Base-by-base conservation (phyloP, 2,888 invertebrate genomes). In the Serrognathus titanus region DNA sequence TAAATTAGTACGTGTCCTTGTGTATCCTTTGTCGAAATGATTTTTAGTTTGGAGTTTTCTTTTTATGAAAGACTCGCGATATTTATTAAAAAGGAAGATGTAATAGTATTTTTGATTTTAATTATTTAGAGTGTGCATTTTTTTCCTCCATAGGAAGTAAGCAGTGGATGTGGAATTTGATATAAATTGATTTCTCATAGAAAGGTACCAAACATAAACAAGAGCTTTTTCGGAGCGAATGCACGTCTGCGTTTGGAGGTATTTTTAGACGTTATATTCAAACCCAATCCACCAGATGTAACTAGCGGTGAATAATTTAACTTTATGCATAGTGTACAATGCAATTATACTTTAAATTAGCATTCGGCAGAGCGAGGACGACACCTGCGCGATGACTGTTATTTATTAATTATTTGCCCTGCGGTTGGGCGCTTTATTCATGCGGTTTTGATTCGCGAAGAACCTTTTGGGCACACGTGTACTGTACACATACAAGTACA, bases 311-410 rank as follows among this genome's bases (percentile, higher is more conserved):
- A 60, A 62, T 60, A 56, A 62, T 60, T 62, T 53, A 56, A 62
- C 56, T 56, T 60, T 61, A 65, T 63, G 63, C 64, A 66, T 66
- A 62, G 62, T 56, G 48, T 63, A 66, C 61, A 65, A 63, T 63
- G 63, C 61, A 66, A 66, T 65, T 66, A 66, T 59, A 58, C 51
- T 60, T 59, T 62, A 61, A 62, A 66, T 65, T 63, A 65, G 61
- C 61, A 64, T 60, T 61, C 55, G 58, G 61, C 56, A 41, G 55
- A 54, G 45, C 43, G 48, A 50, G 55, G 53, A 51, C 59, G 56
- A 57, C 53, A 57, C 58, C 56, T 61, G 53, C 49, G 52, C 51
- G 45, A 46, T 52, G 10, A 57, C 53, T 40, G 50, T 58, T 60
- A 60, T 60, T 60, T 60, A 60, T 61, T 53, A 58, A 54, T 56